Evolutionary conservation across 2,797 vertebrate species (phyloP), one percentile per base, ranked within the genome.

Genomic region (Acipenser ruthenus): DNA sequence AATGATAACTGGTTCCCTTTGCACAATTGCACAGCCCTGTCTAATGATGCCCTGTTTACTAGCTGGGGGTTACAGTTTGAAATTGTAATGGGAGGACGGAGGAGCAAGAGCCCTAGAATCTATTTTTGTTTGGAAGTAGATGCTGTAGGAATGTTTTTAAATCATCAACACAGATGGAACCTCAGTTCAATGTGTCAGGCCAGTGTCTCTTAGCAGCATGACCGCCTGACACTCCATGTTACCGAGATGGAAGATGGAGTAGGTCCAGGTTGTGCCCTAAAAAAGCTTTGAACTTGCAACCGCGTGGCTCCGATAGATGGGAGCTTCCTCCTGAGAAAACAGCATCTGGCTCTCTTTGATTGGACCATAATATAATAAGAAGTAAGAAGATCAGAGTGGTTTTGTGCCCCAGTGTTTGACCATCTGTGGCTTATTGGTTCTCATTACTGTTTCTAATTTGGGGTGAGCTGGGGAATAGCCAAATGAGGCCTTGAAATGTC

Each of bases 371-470:
- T 79, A 76, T 75, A 74, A 65, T 75, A 72, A 85, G 83, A 76
- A 80, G 79, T 80, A 53, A 77, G 77, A 82, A 80, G 81, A 81
- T 83, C 83, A 82, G 77, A 85, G 82, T 81, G 78, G 71, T 78
- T 74, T 65, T 67, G 81, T 79, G 80, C 82, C 84, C 86, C 77
- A 81, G 87, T 84, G 87, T 83, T 87, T 81, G 82, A 84, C 89
- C 89, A 90, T 89, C 88, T 90, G 89, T 80, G 80, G 74, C 72
- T 87, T 87, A 88, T 89, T 83, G 86, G 83, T 87, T 83, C 84
- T 88, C 88, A 90, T 90, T 90, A 89, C 86, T 84, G 83, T 83
- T 89, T 89, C 89, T 91, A 90, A 91, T 88, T 89, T 78, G 67
- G 86, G 82, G 80, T 75, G 75, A 84, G 83, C 88, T 82, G 87